Percentiles rank a stretch among this genome's conserved stretches.
Conservation (phyloP, 2,797 vertebrate genomes). For the Centropyge bicolor region DNA sequence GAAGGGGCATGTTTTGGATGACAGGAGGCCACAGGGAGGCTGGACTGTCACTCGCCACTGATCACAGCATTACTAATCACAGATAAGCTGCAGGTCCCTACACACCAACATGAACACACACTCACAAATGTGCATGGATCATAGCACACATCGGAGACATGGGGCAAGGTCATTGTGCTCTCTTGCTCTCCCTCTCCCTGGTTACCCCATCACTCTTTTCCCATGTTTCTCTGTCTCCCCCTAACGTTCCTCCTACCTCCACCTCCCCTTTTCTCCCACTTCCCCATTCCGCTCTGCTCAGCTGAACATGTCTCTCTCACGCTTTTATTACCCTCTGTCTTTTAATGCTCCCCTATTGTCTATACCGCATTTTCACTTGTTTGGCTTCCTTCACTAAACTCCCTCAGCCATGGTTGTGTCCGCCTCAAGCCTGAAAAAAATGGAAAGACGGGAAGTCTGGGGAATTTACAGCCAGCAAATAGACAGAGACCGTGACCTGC, state of each 20-base stretch:
- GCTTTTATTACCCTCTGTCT: slow-evolving; percentile 56
- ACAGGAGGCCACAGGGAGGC: slow-evolving; percentile 54
- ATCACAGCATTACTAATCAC: slow-evolving; percentile 83
- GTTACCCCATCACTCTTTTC: slow-evolving; percentile 37
- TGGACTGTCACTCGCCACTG: slow-evolving; percentile 79
- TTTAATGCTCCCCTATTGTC: slow-evolving; percentile 45
- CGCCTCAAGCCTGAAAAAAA: slow-evolving; percentile 12
- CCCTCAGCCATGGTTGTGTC: slow-evolving; percentile 30
- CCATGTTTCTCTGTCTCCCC: slow-evolving; percentile 26
- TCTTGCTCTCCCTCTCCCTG: slow-evolving; percentile 19
- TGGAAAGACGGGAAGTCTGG: slow-evolving; percentile 8
- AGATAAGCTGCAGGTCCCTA: slow-evolving; percentile 78
- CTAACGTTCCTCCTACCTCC: background rate
- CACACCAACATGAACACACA: slow-evolving; percentile 43
- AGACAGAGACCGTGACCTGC: slow-evolving; percentile 62
- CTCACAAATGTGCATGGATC: slow-evolving; percentile 62
- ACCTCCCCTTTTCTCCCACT: background rate
- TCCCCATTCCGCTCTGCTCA: slow-evolving; percentile 19
- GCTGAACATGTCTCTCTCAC: slow-evolving; percentile 32
- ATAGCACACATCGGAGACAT: slow-evolving; percentile 59
- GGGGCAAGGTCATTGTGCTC: slow-evolving; percentile 67
- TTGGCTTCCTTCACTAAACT: slow-evolving; percentile 34
- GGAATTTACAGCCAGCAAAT: slow-evolving; percentile 74
- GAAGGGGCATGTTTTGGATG: slow-evolving; percentile 75
- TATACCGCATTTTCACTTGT: slow-evolving; percentile 28